Base-by-base conservation (phyloP, 2,797 vertebrate genomes). In the Anisognathus igniventris region DNA sequence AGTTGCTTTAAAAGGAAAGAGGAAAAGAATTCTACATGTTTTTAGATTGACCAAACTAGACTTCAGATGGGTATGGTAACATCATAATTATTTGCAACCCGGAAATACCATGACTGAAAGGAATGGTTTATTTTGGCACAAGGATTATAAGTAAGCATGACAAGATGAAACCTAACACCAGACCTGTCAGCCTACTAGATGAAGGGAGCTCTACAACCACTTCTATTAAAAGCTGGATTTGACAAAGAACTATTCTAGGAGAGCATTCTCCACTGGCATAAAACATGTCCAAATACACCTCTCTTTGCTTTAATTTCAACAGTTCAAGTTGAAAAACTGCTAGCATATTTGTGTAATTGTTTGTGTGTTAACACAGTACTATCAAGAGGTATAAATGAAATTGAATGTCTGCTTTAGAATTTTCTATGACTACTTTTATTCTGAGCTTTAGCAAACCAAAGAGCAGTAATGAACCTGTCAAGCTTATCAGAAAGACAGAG, bases 211-310 rank as follows among this genome's bases (percentile, higher is more conserved):
- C 88, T 28, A 71, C 80, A 85, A 80, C 42, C 40, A 76, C 57
- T 93, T 92, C 88, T 94, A 91, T 94, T 93, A 94, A 95, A 95
- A 95, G 56, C 71, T 91, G 57, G 21, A 17, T 81, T 94, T 90
- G 86, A 89, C 60, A 82, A 77, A 68, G 64, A 45, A 31, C 72
- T 90, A 45, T 87, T 95, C 67, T 64, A 82, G 86, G 28, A 76
- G 10, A 84, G 57, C 57, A 82, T 94, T 95, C 72, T 77, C 72
- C 82, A 20, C 64, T 71, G 37, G 33, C 53, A 72, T 61, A 54
- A 84, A 39, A 57, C 35, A 20, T 45, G 40, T 61, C 28, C 61
- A 80, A 54, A 82, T 86, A 23, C 35, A 74, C 45, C 4, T 64
- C 48, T 80, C 42, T 80, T 15, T 72, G 23, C 23, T 89, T 79